Evolutionary conservation across 2,797 vertebrate genomes (phyloP).

Genomic region (Ctenosaura bakeri): DNA sequence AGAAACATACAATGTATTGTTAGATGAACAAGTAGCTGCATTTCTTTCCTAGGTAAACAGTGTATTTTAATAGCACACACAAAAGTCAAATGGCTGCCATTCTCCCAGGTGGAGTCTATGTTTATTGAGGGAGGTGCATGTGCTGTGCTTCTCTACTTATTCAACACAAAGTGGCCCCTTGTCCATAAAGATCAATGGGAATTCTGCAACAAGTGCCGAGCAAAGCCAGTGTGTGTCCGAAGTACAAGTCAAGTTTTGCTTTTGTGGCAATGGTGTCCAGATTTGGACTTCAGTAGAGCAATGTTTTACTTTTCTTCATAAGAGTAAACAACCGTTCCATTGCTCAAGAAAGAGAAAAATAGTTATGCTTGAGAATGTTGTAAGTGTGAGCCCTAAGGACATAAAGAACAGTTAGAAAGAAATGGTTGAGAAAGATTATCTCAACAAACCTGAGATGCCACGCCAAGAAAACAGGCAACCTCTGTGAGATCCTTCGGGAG

Average conservation of each 20-base stretch:
- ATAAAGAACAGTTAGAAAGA: no score
- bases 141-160: no score
- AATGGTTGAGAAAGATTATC: no score
- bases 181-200: no score
- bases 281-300: not conserved
- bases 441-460: no score
- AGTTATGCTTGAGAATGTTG: not conserved
- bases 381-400: not conserved
- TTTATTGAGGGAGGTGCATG: not conserved
- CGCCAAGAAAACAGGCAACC: no score
- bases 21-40: no score
- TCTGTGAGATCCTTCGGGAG: no score
- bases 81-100: not conserved
- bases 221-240: no score
- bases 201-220: not conserved
- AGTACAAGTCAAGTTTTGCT: not conserved
- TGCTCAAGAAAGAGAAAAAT: not conserved
- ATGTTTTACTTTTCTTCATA: not conserved
- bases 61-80: not conserved
- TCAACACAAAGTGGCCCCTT: not conserved
- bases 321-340: not conserved
- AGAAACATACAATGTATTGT: not conserved
- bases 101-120: not conserved
- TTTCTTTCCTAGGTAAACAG: not conserved
- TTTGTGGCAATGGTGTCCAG: not conserved